phyloP scores from a whole-genome alignment of 2,797 vertebrate species.

The Nannoperca australis region DNA sequence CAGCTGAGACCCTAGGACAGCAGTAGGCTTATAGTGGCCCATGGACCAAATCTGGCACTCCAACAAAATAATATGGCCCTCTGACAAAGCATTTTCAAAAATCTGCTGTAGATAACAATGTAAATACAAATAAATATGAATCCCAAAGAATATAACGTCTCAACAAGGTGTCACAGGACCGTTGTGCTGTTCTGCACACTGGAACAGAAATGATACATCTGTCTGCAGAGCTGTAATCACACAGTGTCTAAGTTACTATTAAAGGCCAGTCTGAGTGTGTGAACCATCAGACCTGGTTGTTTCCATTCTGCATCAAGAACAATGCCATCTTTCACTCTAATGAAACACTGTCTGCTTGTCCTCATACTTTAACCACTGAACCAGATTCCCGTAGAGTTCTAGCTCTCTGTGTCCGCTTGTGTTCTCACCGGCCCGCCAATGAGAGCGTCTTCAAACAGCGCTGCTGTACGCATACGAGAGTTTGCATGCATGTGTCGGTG shows the following conservation, averaged over 20 bases:
- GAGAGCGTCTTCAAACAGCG: slow-evolving; percentile 70
- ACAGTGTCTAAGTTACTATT: slow-evolving; percentile 13
- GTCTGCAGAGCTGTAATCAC: slow-evolving; percentile 14
- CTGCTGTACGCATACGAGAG: slow-evolving; percentile 59
- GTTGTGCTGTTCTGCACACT: slow-evolving; percentile 1
- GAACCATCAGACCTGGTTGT: slow-evolving; percentile 55
- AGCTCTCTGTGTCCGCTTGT: slow-evolving; percentile 5
- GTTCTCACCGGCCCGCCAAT: slow-evolving; percentile 63
- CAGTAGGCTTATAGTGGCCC: not conserved
- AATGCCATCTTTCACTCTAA: slow-evolving; percentile 67
- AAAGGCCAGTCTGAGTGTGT: slow-evolving; percentile 55
- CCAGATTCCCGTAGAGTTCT: slow-evolving; percentile 41
- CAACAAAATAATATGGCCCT: not conserved
- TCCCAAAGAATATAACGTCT: not conserved
- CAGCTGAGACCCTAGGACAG: not conserved
- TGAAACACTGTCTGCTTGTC: slow-evolving; percentile 57
- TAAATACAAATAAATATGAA: not conserved
- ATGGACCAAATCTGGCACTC: not conserved
- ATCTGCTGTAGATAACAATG: not conserved
- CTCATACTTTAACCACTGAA: slow-evolving; percentile 50
- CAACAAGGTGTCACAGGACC: not conserved
- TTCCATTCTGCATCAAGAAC: slow-evolving; percentile 53
- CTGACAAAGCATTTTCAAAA: not conserved
- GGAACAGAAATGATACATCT: not conserved
- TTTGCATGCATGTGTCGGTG: slow-evolving; percentile 59